These are phyloP conservation scores for Melanocharis versteri DNA, from an alignment of 2,113 vertebrate species.

Conservation along the genomic window DNA sequence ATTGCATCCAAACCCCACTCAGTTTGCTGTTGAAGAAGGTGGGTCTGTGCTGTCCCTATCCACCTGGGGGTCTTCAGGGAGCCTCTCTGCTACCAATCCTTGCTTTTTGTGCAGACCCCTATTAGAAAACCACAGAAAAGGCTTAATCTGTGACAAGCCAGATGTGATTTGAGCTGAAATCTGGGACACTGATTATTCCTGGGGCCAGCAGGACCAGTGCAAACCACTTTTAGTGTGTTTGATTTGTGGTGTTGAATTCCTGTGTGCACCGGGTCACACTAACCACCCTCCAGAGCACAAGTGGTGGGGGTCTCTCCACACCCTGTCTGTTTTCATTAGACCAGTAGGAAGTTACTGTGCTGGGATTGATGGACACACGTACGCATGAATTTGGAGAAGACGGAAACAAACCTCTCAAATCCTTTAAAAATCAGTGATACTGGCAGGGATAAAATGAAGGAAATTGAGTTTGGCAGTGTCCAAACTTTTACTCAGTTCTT, in stretches of 20 bases:
- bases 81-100: not conserved
- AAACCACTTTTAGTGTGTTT: fast-evolving
- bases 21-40: not conserved
- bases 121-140: not conserved
- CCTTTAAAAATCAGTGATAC: not conserved
- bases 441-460: not conserved
- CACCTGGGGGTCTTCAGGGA: not conserved
- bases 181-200: not conserved
- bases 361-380: not conserved
- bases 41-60: not conserved
- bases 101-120: not conserved
- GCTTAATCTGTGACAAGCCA: not conserved
- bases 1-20: not conserved
- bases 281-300: not conserved
- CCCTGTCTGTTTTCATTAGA: not conserved
- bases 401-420: not conserved
- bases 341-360: not conserved
- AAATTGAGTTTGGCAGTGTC: not conserved
- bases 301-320: not conserved
- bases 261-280: not conserved
- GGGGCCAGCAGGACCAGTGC: fast-evolving
- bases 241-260: not conserved
- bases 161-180: not conserved
- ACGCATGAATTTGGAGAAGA: not conserved
- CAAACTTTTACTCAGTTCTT: not conserved